Evolutionary conservation across 2,797 vertebrate species (phyloP).

Genomic region (Mormyrus proboscirostris): DNA sequence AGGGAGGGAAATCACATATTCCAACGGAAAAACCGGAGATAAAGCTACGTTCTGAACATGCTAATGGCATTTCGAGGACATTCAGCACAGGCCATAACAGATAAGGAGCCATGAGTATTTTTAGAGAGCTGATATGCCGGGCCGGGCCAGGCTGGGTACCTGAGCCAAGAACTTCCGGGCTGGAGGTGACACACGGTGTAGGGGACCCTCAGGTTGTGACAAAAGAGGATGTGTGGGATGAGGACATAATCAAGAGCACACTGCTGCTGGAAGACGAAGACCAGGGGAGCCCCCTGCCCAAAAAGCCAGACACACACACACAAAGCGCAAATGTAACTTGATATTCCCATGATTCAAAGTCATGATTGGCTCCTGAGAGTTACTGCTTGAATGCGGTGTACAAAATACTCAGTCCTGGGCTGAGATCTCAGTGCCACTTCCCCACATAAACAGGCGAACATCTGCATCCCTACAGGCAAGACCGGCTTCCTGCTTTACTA

Average conservation of each 20-base stretch:
- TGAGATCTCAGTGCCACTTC: not conserved
- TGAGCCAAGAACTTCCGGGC: conserved; percentile 51
- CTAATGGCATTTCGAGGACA: too few species aligned
- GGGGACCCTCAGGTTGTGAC: conserved; percentile 71
- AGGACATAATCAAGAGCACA: conserved; percentile 68
- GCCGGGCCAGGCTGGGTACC: conserved; percentile 51
- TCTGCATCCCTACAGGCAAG: not conserved
- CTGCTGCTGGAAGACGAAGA: conserved; percentile 72
- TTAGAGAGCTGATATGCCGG: not conserved
- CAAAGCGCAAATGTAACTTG: not conserved
- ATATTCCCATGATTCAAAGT: not conserved
- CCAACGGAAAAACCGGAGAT: not conserved
- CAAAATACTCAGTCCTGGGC: not conserved
- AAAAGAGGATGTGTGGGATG: conserved; percentile 72
- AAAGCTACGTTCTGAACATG: not conserved
- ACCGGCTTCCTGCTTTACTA: not conserved
- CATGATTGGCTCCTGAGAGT: not conserved
- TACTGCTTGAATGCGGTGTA: not conserved
- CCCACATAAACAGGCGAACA: not conserved
- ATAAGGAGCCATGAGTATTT: not conserved
- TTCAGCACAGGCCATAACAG: not conserved
- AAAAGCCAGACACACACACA: not conserved
- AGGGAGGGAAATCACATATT: not conserved
- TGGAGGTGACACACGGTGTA: conserved; percentile 61
- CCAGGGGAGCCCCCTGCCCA: conserved; percentile 59